Base-by-base conservation (phyloP, 2,888 invertebrate genomes). In the Spatulosminthurus flaviceps region DNA sequence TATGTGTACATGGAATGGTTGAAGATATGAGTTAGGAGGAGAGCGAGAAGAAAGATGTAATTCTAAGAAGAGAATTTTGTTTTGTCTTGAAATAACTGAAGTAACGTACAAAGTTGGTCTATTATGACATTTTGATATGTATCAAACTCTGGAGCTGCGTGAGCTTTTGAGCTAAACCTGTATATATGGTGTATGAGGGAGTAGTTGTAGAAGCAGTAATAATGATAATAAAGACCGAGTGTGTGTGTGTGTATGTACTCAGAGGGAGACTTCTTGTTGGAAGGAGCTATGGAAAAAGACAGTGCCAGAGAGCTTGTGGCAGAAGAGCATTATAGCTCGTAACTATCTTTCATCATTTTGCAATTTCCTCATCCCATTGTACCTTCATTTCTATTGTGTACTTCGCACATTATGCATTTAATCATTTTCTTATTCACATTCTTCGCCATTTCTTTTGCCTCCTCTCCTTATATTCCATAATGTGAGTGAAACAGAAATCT, bases 391-490 rank as follows among this genome's bases (percentile, higher is more conserved):
- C 66, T 66, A 13, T 66, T 61, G 74, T 74, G 61, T 74, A 29
- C 28, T 74, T 78, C 78, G 78, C 42, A 78, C 72, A 61, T 73
- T 78, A 78, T 73, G 73, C 64, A 73, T 73, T 78, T 73, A 64
- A 77, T 77, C 77, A 78, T 78, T 73, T 73, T 75, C 26, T 21
- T 77, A 67, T 77, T 43, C 41, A 42, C 66, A 41, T 78, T 42
- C 42, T 72, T 64, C 41, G 34, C 28, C 41, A 69, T 24, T 61
- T 78, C 74, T 29, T 79, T n/a, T n/a, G n/a, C n/a, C n/a, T 60
- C 22, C 5, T 64, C 66, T 34, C 43, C 60, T 69, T 72, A 26
- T 72, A 42, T 34, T 22, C 43, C 72, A 29, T 21, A 77, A 51
- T 60, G 34, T 29, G 64, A 69, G 26, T 43, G 66, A 69, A 66